Percentiles rank a stretch among this genome's conserved stretches.
Conservation (phyloP, 2,113 vertebrate genomes). For the Onychostoma macrolepis region DNA sequence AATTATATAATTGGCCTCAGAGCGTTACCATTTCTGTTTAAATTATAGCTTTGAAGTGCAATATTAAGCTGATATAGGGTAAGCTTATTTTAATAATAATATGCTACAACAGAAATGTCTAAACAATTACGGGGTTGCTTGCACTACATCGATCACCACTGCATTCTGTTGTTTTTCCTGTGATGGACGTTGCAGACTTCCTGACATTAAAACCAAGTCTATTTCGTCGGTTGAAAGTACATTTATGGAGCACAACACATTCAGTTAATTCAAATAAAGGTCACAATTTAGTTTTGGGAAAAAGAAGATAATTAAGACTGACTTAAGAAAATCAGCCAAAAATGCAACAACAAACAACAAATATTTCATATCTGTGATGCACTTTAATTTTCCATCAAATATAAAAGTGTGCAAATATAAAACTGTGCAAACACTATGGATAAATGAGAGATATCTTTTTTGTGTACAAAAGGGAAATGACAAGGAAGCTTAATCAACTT, state of each 20-base stretch:
- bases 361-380: conserved; percentile 44
- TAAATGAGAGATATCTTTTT: too few species aligned
- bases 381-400: conserved; percentile 59
- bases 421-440: conserved; percentile 55
- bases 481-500: conserved; percentile 16
- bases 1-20: conserved; percentile 43
- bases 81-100: not conserved
- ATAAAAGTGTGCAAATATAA: conserved; percentile 53
- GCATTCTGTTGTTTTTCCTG: not conserved
- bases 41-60: conserved; percentile 6
- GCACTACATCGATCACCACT: not conserved
- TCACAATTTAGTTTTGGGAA: too few species aligned
- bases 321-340: not conserved
- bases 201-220: not conserved
- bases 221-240: too few species aligned
- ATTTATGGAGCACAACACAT: too few species aligned
- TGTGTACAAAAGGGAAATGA: conserved; percentile 46
- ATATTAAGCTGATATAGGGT: not conserved
- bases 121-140: not conserved
- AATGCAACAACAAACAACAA: conserved; percentile 7
- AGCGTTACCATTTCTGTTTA: conserved; percentile 13
- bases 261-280: too few species aligned
- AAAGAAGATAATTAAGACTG: too few species aligned
- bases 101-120: conserved; percentile 1
- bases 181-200: not conserved